phyloP scores from a whole-genome alignment of 2,888 invertebrate species.

The Chydorus sphaericus region DNA sequence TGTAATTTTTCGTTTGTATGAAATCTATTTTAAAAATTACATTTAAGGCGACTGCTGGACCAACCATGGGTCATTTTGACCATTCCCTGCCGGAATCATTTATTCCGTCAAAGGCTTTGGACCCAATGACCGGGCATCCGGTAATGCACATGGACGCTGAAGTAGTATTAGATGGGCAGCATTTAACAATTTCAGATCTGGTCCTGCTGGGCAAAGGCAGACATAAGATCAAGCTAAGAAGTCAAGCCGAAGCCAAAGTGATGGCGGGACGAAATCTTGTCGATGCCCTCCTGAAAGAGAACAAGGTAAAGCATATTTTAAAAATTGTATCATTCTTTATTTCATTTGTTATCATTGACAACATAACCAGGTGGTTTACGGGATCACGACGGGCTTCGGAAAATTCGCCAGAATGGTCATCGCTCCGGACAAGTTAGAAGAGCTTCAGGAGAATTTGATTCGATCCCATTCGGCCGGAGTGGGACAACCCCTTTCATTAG shows the following conservation, averaged over 20 bases:
- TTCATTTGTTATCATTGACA: conserved; percentile 8
- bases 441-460: conserved; percentile 46
- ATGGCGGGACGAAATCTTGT: conserved; percentile 37
- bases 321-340: conserved; percentile 9
- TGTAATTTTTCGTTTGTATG: conserved; percentile 36
- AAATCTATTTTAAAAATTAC: neutral
- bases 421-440: conserved; percentile 37
- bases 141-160: neutral
- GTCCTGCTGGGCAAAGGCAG: conserved; percentile 38
- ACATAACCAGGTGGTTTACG: conserved; percentile 33
- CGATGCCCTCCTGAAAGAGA: conserved; percentile 41
- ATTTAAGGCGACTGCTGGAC: neutral
- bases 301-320: conserved; percentile 31
- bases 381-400: neutral
- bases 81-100: neutral
- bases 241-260: conserved; percentile 38
- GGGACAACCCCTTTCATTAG: conserved; percentile 41
- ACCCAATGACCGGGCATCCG: neutral
- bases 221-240: conserved; percentile 39
- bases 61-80: neutral
- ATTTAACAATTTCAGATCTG: conserved; percentile 39
- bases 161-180: conserved; percentile 36
- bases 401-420: conserved; percentile 43
- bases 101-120: neutral
- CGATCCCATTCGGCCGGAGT: conserved; percentile 49